A percentile compares a stretch with the other conserved stretches of the same genome.
phyloP scores from a whole-genome alignment of 2,888 invertebrate genomes.

The Oxycera nigricornis region DNA sequence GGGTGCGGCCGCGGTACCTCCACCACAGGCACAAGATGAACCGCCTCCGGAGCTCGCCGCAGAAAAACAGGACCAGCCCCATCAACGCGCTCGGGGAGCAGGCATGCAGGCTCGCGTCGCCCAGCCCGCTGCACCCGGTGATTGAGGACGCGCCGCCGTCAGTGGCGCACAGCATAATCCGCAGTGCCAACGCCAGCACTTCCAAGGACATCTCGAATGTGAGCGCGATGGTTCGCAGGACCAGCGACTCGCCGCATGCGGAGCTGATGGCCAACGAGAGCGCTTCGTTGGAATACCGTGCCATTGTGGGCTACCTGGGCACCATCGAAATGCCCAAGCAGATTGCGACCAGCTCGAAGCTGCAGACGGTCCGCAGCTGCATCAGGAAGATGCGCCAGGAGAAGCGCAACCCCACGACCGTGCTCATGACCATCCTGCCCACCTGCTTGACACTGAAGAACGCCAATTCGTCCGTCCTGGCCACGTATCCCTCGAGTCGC shows the following conservation, averaged over 20 bases:
- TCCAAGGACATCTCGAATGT: slow-evolving; percentile 61
- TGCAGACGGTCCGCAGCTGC: slow-evolving; percentile 83
- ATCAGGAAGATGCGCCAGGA: slow-evolving; percentile 89
- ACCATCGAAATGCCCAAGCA: slow-evolving; percentile 95
- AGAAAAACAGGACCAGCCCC: slow-evolving; percentile 57
- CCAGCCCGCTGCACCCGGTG: slow-evolving; percentile 55
- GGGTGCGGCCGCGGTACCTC: slow-evolving; percentile 60
- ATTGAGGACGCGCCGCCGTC: slow-evolving; percentile 56
- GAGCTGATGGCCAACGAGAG: slow-evolving; percentile 44
- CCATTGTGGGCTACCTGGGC: slow-evolving; percentile 92
- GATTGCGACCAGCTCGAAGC: slow-evolving; percentile 74
- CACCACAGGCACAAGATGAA: slow-evolving; percentile 66
- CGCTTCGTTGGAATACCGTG: slow-evolving; percentile 76
- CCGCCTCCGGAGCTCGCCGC: slow-evolving; percentile 67
- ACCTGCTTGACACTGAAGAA: slow-evolving; percentile 82
- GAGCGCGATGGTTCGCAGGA: slow-evolving; percentile 59
- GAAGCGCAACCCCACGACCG: slow-evolving; percentile 83
- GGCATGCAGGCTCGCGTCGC: no score
- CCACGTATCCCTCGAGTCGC: slow-evolving; percentile 85
- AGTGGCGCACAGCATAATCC: slow-evolving; percentile 52
- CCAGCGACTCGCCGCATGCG: slow-evolving; percentile 42
- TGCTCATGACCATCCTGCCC: slow-evolving; percentile 83
- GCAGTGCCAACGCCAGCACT: slow-evolving; percentile 53
- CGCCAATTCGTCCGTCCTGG: slow-evolving; percentile 78
- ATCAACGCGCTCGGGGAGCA: slow-evolving; percentile 16